These are phyloP conservation scores for Seriola quinqueradiata DNA, from an alignment of 2,113 vertebrate species.

Conservation along the genomic window DNA sequence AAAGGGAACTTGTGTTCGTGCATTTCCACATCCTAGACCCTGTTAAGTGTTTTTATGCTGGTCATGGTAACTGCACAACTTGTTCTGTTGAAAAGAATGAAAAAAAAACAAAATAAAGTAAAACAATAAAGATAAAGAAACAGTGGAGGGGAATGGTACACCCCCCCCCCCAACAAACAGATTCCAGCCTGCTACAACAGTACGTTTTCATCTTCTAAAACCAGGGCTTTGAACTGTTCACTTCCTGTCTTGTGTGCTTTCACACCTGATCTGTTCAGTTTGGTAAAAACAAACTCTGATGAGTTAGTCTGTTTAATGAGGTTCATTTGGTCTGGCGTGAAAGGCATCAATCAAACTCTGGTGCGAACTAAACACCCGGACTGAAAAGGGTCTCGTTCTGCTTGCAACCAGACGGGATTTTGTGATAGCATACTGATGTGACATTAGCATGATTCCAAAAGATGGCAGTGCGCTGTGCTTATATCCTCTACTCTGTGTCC, in stretches of 20 bases:
- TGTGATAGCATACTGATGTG: background rate
- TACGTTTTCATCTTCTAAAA: background rate
- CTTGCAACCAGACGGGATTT: background rate
- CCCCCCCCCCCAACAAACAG: background rate
- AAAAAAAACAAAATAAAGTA: background rate
- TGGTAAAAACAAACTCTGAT: background rate
- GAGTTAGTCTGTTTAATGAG: background rate
- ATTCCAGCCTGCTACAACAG: background rate
- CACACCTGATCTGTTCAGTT: background rate
- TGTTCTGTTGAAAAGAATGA: slow-evolving; percentile 1
- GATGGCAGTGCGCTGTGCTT: background rate
- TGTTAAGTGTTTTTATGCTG: slow-evolving; percentile 30
- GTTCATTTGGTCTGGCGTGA: background rate
- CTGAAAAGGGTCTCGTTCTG: background rate
- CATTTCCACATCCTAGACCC: slow-evolving; percentile 14
- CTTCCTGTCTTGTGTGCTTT: background rate
- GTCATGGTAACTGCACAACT: slow-evolving; percentile 33
- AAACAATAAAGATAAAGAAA: slow-evolving; percentile 29
- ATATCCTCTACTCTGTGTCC: too few relatives aligned
- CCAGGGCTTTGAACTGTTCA: background rate
- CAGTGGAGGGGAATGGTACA: background rate
- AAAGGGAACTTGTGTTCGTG: slow-evolving; percentile 42
- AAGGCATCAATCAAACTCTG: background rate
- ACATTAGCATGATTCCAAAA: background rate
- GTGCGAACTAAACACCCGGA: background rate